Percentiles rank a stretch among this genome's conserved stretches.
These are phyloP conservation scores for Cheilosia vernalis DNA, from an alignment of 2,888 invertebrate genomes.

Conservation along the genomic window DNA sequence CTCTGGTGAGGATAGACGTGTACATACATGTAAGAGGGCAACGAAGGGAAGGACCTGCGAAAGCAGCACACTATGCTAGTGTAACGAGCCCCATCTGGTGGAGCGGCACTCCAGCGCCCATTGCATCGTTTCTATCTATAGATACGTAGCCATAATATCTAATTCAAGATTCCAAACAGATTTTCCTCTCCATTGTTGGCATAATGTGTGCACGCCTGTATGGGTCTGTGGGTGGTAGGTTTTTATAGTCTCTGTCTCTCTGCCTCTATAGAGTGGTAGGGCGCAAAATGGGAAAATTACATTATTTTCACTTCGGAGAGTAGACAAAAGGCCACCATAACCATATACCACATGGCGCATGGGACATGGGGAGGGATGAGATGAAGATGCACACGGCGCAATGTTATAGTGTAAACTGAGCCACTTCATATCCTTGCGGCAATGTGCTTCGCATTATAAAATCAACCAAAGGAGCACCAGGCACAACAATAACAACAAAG, in stretches of 20 bases:
- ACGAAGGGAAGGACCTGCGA: slow-evolving; percentile 34
- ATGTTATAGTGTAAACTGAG: slow-evolving; percentile 55
- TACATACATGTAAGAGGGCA: not conserved
- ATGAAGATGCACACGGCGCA: slow-evolving; percentile 26
- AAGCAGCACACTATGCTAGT: slow-evolving; percentile 52
- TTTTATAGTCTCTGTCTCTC: slow-evolving; percentile 55
- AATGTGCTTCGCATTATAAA: slow-evolving; percentile 59
- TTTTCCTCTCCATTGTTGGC: slow-evolving; percentile 76
- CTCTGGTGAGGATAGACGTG: slow-evolving; percentile 19
- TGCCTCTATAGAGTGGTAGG: not conserved
- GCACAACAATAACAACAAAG: slow-evolving; percentile 1
- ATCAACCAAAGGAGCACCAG: slow-evolving; percentile 22
- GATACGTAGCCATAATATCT: slow-evolving; percentile 70
- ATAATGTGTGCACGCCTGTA: slow-evolving; percentile 37
- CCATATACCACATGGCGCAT: not conserved
- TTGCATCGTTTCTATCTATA: slow-evolving; percentile 58
- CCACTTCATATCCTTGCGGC: slow-evolving; percentile 61
- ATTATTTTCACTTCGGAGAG: slow-evolving; percentile 77
- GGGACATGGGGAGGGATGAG: not conserved
- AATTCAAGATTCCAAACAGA: slow-evolving; percentile 77
- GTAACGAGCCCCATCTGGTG: slow-evolving; percentile 66
- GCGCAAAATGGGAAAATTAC: slow-evolving; percentile 76
- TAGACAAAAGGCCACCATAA: slow-evolving; percentile 53
- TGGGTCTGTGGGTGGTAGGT: slow-evolving; percentile 42
- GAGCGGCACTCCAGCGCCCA: not conserved